Base-by-base conservation (phyloP, 2,113 vertebrate genomes). In the Mobula birostris region DNA sequence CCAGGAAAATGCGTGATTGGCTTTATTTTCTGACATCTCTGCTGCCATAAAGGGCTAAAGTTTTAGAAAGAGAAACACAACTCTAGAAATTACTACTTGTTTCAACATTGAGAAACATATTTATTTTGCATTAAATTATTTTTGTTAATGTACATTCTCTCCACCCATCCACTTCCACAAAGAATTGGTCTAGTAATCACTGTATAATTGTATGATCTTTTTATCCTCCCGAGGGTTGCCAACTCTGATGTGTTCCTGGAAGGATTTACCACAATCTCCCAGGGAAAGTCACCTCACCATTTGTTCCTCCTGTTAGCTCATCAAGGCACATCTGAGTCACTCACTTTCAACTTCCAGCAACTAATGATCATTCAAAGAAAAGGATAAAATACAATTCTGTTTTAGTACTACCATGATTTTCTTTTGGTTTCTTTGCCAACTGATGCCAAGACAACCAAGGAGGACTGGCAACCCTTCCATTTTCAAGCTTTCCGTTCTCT, bases 41-140 rank as follows among this genome's bases (percentile, higher is more conserved):
- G 29, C 27, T 17, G 32, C 87, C 61, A 68, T 15, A 68, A 29
- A 40, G 15, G 8, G 68, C 32, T 27, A 8, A 40, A 27, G 70
- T 93, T 93, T 93, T 74, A 27, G 36, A 24, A 56, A 76, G 36
- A 93, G 32, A 27, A 17, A 74, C 91, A 76, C 70, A 92, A 72
- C 32, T 70, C 63, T 24, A 72, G 66, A 92, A 74, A 76, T 93
- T n/a, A n/a, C n/a, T 76, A 56, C 40, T 14, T 8, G 1, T 14
- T 24, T 3, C 70, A 74, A 93, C 36, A 74, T n/a, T 17, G 68
- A 93, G 36, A 74, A 74, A 72, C 72, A 66, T 92, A 92, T 93
- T 93, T 36, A 76, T 72, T 93, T 74, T 74, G 36, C 68, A 72
- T 93, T 93, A 72, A 93, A 90, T 90, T 74, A 74, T 56, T 93